Evolutionary conservation across 2,888 invertebrate genomes (phyloP).

Genomic region (Ypsolopha scabrella): DNA sequence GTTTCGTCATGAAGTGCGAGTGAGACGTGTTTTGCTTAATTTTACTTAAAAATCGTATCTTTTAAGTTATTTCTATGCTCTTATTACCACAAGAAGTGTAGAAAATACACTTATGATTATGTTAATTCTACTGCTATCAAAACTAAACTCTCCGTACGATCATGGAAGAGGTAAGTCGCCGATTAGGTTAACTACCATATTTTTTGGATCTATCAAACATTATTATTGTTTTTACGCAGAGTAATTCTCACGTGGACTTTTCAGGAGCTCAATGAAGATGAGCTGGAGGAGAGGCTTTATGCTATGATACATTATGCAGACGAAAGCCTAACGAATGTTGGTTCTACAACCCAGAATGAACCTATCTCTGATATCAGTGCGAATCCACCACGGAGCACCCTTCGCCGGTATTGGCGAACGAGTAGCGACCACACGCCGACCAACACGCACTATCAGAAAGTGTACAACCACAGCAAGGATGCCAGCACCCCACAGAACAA

Average conservation of each 20-base stretch:
- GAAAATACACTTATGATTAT: conserved; percentile 52
- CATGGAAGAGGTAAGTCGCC: conserved; percentile 59
- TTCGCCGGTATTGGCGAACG: conserved; percentile 55
- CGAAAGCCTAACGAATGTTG: conserved; percentile 38
- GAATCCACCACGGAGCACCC: conserved; percentile 33
- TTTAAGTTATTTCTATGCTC: conserved; percentile 57
- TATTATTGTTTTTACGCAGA: not conserved
- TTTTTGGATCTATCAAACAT: conserved; percentile 33
- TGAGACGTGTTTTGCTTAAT: conserved; percentile 39
- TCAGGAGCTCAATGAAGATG: conserved; percentile 63
- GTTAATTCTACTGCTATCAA: conserved; percentile 51
- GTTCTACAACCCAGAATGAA: conserved; percentile 20
- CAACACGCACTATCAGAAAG: conserved; percentile 30
- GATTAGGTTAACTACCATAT: conserved; percentile 35
- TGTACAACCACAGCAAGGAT: conserved; percentile 19
- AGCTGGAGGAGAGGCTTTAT: conserved; percentile 59
- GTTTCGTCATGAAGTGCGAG: conserved; percentile 42
- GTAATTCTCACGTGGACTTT: conserved; percentile 21
- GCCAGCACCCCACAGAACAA: conserved; percentile 8
- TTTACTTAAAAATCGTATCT: conserved; percentile 6
- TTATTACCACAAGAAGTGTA: conserved; percentile 41
- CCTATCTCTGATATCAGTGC: conserved; percentile 20
- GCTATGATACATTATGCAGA: conserved; percentile 61
- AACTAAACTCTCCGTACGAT: conserved; percentile 48
- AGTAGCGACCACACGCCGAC: conserved; percentile 20